phyloP scores from a whole-genome alignment of 2,113 vertebrate genomes.

The Grallaria varia region DNA sequence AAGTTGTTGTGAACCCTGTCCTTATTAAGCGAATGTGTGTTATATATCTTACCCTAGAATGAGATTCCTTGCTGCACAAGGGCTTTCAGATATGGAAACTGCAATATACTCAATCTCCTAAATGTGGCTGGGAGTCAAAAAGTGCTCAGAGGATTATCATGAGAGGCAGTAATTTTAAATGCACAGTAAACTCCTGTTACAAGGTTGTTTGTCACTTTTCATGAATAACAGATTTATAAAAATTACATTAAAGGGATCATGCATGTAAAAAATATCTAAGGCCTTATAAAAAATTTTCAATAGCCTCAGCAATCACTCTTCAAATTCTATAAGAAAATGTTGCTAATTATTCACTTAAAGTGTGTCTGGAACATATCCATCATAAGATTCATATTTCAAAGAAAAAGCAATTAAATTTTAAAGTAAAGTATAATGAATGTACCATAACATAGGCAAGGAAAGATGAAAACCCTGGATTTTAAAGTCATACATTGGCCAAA shows the following conservation, averaged over 20 bases:
- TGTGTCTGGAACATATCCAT: neutral
- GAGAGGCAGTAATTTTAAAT: neutral
- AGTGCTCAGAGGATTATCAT: neutral
- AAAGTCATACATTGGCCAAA: neutral
- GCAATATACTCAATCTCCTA: neutral
- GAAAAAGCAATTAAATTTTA: neutral
- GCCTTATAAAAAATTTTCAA: neutral
- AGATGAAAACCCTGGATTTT: neutral
- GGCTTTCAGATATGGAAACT: neutral
- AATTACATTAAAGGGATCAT: neutral
- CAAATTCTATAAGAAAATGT: neutral
- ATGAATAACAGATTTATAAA: neutral
- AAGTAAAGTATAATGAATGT: neutral
- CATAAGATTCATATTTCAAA: neutral
- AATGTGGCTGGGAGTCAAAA: neutral
- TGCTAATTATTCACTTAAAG: neutral
- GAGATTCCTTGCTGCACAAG: neutral
- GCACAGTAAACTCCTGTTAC: neutral
- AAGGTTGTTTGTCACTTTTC: neutral
- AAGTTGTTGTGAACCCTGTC: neutral
- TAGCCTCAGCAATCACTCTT: neutral
- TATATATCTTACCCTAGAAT: neutral
- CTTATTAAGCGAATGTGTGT: neutral
- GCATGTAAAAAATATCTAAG: neutral
- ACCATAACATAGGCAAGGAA: neutral